Base-by-base conservation (phyloP, 1,140 invertebrate species). In the Belonocnema kinseyi region DNA sequence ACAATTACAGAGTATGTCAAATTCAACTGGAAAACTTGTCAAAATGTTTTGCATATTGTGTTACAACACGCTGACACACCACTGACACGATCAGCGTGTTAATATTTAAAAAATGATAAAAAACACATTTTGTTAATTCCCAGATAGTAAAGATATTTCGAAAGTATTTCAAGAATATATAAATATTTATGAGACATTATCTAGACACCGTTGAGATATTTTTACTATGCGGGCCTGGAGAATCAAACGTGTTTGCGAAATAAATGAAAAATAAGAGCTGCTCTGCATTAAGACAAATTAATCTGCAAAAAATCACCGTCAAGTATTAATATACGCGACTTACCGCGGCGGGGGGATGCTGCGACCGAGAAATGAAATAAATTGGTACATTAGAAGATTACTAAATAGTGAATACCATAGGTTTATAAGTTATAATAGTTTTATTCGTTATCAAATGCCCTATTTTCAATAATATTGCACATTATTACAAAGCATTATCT, bases 271-370 rank as follows among this genome's bases (percentile, higher is more conserved):
- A 77, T 61, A 83, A 83, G 77, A 79, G 74, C 76, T 75, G 75
- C 76, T 46, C 50, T 77, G 70, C 75, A 71, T 73, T 75, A 70
- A 77, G 46, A 79, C 53, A 74, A 70, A 81, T 81, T 83, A 83
- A 83, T 81, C 50, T 72, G 76, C 79, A 77, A 83, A 83, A 74
- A 80, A 75, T 78, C 80, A 82, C 50, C 74, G 80, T 8, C 81
- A 82, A 82, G 79, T 78, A 84, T 77, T 46, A 71, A 76, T 74
- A 74, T 87, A 85, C 86, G 87, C 90, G 85, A 94, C 94, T 94
- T 94, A 95, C 94, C 94, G 93, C 91, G 94, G 93, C 85, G 93
- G 94, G 86, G 94, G 93, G 89, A 93, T 91, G 93, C 94, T 95
- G 93, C 91, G 89, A 91, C 88, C 88, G 88, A 90, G 90, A 91